Base-by-base conservation (phyloP, 2,888 invertebrate species). In the Troglohyphantes excavatus region DNA sequence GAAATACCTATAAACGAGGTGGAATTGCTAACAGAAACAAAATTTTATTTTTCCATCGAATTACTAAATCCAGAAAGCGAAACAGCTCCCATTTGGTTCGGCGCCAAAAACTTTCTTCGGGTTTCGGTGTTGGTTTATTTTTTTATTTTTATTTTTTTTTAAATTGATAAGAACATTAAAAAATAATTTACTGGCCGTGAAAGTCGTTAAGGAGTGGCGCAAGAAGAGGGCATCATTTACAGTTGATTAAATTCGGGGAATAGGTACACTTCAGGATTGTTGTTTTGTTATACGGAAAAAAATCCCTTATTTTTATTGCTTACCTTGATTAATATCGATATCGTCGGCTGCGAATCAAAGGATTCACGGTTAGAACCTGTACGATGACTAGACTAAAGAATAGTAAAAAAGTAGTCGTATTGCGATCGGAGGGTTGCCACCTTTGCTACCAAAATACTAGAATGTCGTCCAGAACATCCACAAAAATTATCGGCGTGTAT, bases 131-230 rank as follows among this genome's bases (percentile, higher is more conserved):
- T 53, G n/a, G 53, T 5, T 2, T 6, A 63, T 43, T 70, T 70
- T 21, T 6, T 33, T 65, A n/a, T n/a, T n/a, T n/a, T n/a, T n/a
- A n/a, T 43, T 39, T 67, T 17, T 67, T 81, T 81, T 19, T 29
- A 68, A 67, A 81, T 21, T 13, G 46, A 73, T 43, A 29, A 81
- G 63, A 63, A 63, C 83, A 83, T 83, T 83, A 83, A 83, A 83
- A 83, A 83, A 83, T 83, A 83, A 83, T 83, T 73, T 83, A 43
- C 79, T 29, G 53, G 53, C 63, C 46, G 17, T 21, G 72, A 43
- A 61, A 73, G 73, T 73, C 83, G 63, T 83, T 83, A 83, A 26
- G 43, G n/a, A 27, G 43, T 27, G 19, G 27, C 29, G 21, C 29
- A 26, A 5, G 53, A 26, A 33, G 46, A 53, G 29, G 7, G 19